phyloP scores from a whole-genome alignment of 2,888 invertebrate species.

The Phengaris alcon region DNA sequence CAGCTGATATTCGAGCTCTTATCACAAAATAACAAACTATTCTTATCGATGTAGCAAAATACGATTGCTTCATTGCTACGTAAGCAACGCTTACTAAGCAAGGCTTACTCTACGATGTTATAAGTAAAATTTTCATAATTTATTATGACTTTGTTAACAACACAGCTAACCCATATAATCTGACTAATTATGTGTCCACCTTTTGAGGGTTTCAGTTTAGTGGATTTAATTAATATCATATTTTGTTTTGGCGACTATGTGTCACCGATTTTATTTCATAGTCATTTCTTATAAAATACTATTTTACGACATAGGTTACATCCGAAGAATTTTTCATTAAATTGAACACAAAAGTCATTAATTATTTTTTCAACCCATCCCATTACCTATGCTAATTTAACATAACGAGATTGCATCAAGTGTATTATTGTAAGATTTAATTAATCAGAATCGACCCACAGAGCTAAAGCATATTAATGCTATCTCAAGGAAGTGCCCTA shows the following conservation, averaged over 20 bases:
- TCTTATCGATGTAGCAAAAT: slow-evolving; percentile 1
- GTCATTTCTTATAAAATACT: too few relatives aligned
- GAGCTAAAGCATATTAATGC: too few relatives aligned
- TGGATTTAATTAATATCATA: background rate
- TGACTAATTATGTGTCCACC: background rate
- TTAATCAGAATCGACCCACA: too few relatives aligned
- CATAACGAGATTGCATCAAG: too few relatives aligned
- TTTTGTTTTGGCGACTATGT: background rate
- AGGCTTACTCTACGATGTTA: background rate
- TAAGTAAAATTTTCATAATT: background rate
- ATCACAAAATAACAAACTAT: slow-evolving; percentile 16
- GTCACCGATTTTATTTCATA: too few relatives aligned
- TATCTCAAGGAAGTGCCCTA: too few relatives aligned
- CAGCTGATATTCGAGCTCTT: slow-evolving; percentile 20
- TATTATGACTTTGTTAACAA: background rate
- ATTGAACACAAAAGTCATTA: too few relatives aligned
- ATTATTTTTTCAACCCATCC: too few relatives aligned
- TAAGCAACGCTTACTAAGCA: background rate
- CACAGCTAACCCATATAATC: background rate
- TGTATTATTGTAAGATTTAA: too few relatives aligned
- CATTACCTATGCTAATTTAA: too few relatives aligned
- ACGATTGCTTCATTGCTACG: slow-evolving; percentile 5
- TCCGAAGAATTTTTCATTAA: too few relatives aligned
- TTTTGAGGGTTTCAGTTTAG: background rate
- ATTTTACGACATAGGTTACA: too few relatives aligned